A percentile compares a stretch with the other conserved stretches of the same genome.
These are phyloP conservation scores for Meandrusa payeni DNA, from an alignment of 2,888 invertebrate genomes.

Conservation along the genomic window DNA sequence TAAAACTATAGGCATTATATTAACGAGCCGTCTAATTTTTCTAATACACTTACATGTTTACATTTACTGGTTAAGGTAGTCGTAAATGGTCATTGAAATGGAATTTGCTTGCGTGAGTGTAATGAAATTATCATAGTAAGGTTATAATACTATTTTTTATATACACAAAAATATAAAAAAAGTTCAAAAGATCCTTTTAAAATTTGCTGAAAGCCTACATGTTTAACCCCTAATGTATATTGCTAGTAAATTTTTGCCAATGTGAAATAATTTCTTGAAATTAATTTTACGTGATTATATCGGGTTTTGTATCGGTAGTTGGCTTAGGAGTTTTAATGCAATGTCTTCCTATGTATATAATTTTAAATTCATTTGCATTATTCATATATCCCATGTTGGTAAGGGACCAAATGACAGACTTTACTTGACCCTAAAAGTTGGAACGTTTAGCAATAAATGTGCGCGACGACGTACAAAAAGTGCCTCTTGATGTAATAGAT, in stretches of 20 bases:
- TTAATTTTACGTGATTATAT: not conserved
- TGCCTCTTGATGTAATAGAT: slow-evolving; percentile 57
- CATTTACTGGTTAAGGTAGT: no score
- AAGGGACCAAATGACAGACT: slow-evolving; percentile 42
- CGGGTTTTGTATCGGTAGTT: not conserved
- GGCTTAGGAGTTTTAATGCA: slow-evolving; percentile 20
- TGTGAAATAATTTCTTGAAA: no score
- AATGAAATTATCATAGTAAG: no score
- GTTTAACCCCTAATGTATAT: not conserved
- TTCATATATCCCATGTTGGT: slow-evolving; percentile 40
- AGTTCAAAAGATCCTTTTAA: not conserved
- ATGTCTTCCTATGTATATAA: slow-evolving; percentile 38
- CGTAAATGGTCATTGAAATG: not conserved
- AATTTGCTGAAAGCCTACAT: not conserved
- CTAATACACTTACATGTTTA: no score
- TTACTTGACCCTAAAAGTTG: slow-evolving; percentile 27
- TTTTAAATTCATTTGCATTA: slow-evolving; percentile 24
- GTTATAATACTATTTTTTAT: not conserved
- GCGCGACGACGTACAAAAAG: slow-evolving; percentile 43
- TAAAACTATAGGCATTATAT: no score
- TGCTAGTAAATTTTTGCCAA: slow-evolving; percentile 1
- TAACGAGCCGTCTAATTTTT: no score
- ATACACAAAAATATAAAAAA: not conserved
- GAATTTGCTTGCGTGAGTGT: no score
- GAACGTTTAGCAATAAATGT: slow-evolving; percentile 37